These are phyloP conservation scores for Thymelicus sylvestris DNA, from an alignment of 2,888 invertebrate genomes.

Conservation along the genomic window DNA sequence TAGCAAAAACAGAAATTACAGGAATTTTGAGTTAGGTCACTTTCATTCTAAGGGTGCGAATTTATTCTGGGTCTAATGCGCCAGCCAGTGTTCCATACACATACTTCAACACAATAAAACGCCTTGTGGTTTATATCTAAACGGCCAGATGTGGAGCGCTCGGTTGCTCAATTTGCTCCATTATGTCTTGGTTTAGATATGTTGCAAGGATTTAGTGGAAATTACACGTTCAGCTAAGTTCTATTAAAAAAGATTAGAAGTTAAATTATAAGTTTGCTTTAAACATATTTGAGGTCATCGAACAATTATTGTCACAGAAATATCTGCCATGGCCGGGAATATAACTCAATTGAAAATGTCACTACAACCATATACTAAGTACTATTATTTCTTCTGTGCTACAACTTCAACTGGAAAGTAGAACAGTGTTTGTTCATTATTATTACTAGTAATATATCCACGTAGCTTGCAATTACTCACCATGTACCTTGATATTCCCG, in stretches of 20 bases:
- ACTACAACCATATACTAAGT: too few relatives aligned
- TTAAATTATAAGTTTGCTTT: background rate
- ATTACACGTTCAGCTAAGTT: background rate
- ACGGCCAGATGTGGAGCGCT: conserved; percentile 12
- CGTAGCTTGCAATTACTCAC: too few relatives aligned
- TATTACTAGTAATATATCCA: too few relatives aligned
- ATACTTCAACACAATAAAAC: conserved; percentile 22
- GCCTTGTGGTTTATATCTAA: conserved; percentile 21
- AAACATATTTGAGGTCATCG: background rate
- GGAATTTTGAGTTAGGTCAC: too few relatives aligned
- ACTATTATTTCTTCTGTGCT: too few relatives aligned
- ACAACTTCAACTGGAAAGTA: too few relatives aligned
- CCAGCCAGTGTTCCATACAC: background rate
- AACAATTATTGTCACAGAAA: background rate
- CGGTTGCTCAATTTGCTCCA: conserved; percentile 23
- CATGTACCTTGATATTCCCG: too few relatives aligned
- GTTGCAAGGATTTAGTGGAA: conserved; percentile 21
- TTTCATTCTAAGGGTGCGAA: too few relatives aligned
- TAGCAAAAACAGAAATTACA: too few relatives aligned
- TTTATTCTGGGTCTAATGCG: background rate
- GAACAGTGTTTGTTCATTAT: too few relatives aligned
- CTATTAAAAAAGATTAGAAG: background rate
- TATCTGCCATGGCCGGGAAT: too few relatives aligned
- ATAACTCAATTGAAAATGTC: too few relatives aligned
- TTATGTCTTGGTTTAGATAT: conserved; percentile 5